Percentiles rank a stretch among this genome's conserved stretches.
phyloP scores from a whole-genome alignment of 2,888 invertebrate genomes.

The Cloeon dipterum region DNA sequence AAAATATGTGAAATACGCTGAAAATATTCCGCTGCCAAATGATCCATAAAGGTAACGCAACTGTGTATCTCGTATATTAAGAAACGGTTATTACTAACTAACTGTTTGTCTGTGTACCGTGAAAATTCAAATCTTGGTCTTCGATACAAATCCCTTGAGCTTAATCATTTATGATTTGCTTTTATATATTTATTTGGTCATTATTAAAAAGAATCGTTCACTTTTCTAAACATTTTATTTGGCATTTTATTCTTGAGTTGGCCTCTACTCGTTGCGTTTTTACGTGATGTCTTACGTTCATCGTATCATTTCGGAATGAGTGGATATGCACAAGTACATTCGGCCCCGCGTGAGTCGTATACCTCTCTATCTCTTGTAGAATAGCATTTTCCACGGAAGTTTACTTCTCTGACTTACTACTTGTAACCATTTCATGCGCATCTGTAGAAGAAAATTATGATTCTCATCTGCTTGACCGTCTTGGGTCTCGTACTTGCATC shows the following conservation, averaged over 20 bases:
- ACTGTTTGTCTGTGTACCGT: too few species aligned
- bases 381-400: slow-evolving; percentile 14
- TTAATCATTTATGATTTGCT: not conserved
- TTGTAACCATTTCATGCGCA: slow-evolving; percentile 11
- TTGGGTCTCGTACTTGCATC: slow-evolving; percentile 46
- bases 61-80: too few species aligned
- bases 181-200: slow-evolving; percentile 1
- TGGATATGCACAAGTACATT: slow-evolving; percentile 4
- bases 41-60: too few species aligned
- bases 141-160: too few species aligned
- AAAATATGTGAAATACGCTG: too few species aligned
- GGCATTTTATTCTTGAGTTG: not conserved
- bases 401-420: slow-evolving; percentile 7
- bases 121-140: too few species aligned
- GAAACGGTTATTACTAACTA: too few species aligned
- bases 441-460: slow-evolving; percentile 83
- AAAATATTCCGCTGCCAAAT: too few species aligned
- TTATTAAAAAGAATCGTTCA: not conserved
- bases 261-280: not conserved
- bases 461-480: slow-evolving; percentile 67
- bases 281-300: not conserved
- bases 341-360: slow-evolving; percentile 12
- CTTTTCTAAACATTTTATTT: not conserved
- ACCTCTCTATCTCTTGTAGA: slow-evolving; percentile 17
- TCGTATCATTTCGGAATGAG: too few species aligned